These are phyloP conservation scores for Monodelphis domestica DNA, from an alignment of 2,797 vertebrate species.

Conservation along the genomic window DNA sequence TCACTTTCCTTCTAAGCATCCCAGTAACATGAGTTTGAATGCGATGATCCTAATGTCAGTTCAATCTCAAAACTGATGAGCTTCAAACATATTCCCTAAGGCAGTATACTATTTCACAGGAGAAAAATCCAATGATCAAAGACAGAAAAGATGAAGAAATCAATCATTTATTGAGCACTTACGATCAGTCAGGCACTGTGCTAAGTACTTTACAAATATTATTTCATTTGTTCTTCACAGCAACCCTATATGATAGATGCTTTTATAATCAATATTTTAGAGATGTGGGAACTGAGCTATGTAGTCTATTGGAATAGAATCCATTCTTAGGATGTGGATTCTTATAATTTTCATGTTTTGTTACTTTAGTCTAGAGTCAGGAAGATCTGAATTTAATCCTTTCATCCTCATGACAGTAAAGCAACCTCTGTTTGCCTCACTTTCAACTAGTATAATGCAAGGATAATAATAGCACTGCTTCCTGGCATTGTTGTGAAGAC, in stretches of 20 bases:
- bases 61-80: neutral
- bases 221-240: neutral
- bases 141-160: neutral
- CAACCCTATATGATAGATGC: neutral
- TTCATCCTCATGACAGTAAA: neutral
- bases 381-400: neutral
- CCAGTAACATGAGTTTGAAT: neutral
- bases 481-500: neutral
- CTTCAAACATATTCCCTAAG: neutral
- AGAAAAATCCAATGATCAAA: neutral
- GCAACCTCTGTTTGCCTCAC: neutral
- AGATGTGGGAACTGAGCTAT: neutral
- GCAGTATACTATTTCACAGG: neutral
- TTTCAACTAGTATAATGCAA: neutral
- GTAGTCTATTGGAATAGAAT: neutral
- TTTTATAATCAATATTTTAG: neutral
- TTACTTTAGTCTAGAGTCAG: neutral
- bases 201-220: neutral
- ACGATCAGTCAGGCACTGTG: neutral
- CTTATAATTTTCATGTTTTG: neutral
- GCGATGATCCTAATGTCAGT: neutral
- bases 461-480: neutral
- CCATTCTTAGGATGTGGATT: neutral
- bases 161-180: neutral
- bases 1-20: neutral